phyloP scores from a whole-genome alignment of 2,113 vertebrate genomes.

The Centropristis striata region DNA sequence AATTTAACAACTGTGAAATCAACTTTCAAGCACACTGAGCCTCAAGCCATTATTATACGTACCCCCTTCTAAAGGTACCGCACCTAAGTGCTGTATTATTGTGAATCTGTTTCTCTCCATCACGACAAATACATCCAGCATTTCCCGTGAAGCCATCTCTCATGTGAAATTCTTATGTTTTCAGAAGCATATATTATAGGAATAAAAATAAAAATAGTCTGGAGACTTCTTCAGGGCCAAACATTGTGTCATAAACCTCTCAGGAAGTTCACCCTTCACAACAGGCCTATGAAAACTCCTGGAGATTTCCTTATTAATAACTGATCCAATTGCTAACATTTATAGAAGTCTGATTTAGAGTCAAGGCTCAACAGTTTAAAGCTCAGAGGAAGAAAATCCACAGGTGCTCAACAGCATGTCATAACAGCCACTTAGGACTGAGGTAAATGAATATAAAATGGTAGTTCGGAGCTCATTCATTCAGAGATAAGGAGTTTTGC shows the following conservation, averaged over 20 bases:
- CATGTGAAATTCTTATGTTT: conserved; percentile 20
- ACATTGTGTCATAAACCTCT: neutral
- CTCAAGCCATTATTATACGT: conserved; percentile 34
- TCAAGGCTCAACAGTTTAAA: conserved; percentile 21
- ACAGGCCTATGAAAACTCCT: neutral
- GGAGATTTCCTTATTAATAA: neutral
- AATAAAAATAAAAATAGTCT: neutral
- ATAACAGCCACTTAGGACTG: conserved; percentile 55
- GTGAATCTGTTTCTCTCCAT: conserved; percentile 40
- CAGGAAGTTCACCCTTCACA: conserved; percentile 9
- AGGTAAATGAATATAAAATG: conserved; percentile 54
- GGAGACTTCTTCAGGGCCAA: conserved; percentile 8
- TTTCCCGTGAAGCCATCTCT: conserved; percentile 12
- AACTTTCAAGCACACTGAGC: conserved; percentile 45
- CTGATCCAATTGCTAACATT: neutral
- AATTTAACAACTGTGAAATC: conserved; percentile 72
- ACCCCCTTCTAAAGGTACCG: conserved; percentile 23
- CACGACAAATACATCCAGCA: conserved; percentile 5
- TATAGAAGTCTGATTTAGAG: conserved; percentile 25
- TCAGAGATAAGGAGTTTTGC: conserved; percentile 41
- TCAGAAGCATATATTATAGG: neutral
- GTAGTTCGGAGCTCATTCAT: conserved; percentile 42
- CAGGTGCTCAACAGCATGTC: conserved; percentile 54
- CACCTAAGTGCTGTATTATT: conserved; percentile 34
- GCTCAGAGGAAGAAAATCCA: conserved; percentile 42